Base-by-base conservation (phyloP, 2,797 vertebrate genomes). In the Etheostoma nigrum region DNA sequence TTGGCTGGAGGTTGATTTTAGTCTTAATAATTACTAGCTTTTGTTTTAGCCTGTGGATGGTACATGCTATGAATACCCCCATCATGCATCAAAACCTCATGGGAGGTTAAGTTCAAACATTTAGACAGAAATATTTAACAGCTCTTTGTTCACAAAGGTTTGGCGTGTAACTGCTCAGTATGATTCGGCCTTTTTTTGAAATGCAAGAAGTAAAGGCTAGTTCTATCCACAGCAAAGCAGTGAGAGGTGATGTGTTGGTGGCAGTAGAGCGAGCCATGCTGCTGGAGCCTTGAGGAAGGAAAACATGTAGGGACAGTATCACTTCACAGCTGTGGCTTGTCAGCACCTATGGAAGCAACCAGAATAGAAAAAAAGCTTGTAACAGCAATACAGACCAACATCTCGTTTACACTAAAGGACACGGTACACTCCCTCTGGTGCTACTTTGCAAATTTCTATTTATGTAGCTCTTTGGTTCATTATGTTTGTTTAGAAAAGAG, bases 311-410 rank as follows among this genome's bases (percentile, higher is more conserved):
- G 71, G 75, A 82, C 58, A 48, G 44, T 63, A 65, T 89, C 82
- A 62, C 69, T 54, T 89, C 64, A 81, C 91, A 91, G 87, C 84
- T 89, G 81, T 40, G 61, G 61, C 59, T 67, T 82, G 60, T 93
- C 80, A 86, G 72, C 74, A 75, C 76, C 71, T 86, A 86, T 82
- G 91, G 86, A 90, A 79, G 72, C 71, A 87, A 57, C 59, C 71
- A 81, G 48, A 58, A 67, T 61, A 73, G 74, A 90, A 85, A 85
- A 73, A 73, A 88, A 75, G 58, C 53, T 60, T 74, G 69, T 67
- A 45, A n/a, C 47, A 58, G 64, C 55, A 13, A 60, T 33, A 53
- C 49, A 62, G 62, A 64, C 72, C 67, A 82, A 61, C n/a, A 36
- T 53, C 14, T 76, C 1, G 6, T 67, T 76, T 72, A 71, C 40